These are phyloP conservation scores for Esperia sulphurella DNA, from an alignment of 2,888 invertebrate genomes.

Conservation along the genomic window DNA sequence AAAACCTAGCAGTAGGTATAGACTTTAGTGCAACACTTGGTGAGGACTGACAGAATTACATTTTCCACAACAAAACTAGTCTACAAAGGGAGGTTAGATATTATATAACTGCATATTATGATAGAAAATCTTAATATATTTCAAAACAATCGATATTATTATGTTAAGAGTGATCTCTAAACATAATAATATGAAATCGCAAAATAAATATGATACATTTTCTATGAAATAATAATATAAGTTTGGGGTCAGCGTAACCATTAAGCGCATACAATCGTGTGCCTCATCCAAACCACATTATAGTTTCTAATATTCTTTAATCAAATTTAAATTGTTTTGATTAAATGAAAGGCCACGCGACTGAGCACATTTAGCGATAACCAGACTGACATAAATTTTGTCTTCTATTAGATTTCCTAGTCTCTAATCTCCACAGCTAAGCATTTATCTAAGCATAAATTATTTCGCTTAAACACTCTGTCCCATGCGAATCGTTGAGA, in stretches of 20 bases:
- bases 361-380: conserved; percentile 52
- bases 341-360: conserved; percentile 57
- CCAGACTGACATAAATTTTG: conserved; percentile 53
- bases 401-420: conserved; percentile 60
- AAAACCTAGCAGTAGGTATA: too few relatives aligned
- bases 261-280: background rate
- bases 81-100: too few relatives aligned
- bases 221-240: background rate
- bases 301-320: conserved; percentile 42
- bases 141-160: too few relatives aligned
- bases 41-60: too few relatives aligned
- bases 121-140: too few relatives aligned
- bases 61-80: too few relatives aligned
- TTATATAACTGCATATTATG: too few relatives aligned
- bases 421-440: conserved; percentile 48
- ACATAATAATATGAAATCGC: too few relatives aligned
- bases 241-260: background rate
- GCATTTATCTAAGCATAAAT: conserved; percentile 64
- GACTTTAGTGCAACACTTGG: too few relatives aligned
- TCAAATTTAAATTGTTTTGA: conserved; percentile 52
- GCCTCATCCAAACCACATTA: conserved; percentile 6
- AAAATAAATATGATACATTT: too few relatives aligned
- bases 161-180: too few relatives aligned
- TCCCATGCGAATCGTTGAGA: conserved; percentile 47
- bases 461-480: conserved; percentile 54